Evolutionary conservation across 1,140 invertebrate species (phyloP), one percentile per base, ranked within the genome.

Genomic region (Drosophila orena): DNA sequence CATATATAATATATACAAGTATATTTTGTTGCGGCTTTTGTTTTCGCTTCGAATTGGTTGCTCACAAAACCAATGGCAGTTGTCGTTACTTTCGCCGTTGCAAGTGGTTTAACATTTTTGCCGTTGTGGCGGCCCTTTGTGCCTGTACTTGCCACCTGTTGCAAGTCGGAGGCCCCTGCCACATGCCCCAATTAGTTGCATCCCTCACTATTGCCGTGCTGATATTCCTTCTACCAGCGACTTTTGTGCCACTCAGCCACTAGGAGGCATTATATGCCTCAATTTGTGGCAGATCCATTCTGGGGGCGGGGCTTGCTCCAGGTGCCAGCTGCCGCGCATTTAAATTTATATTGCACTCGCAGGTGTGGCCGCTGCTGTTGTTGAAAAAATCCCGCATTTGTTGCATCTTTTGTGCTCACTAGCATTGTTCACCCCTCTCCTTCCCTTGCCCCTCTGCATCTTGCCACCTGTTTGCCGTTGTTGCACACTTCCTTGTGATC

Each of bases 381-480:
- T 57, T n/a, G n/a, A n/a, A n/a, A n/a, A 30, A 57, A 14, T 43
- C 35, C 24, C 14, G 8, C 17, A 35, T 40, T 61, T 58, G 53
- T 34, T 22, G 59, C 59, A 22, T 40, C 37, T 61, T 30, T 59
- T 62, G 54, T 62, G 59, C 60, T 43, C 38, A 62, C 59, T 62
- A 62, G 59, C 59, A 62, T 37, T 47, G 58, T 43, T 43, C 27
- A n/a, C 38, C 38, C 24, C 14, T 27, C 47, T 11, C 47, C 20
- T 44, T 15, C 47, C 20, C 34, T 14, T 27, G 27, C 17, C 34
- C 20, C 17, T 17, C 17, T 17, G 1, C 17, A 17, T 17, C 17
- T 17, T 17, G 17, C 17, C 17, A 17, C 17, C n/a, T 24, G 11
- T 27, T 30, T 61, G 6, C 8, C 15, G 37, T 34, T 17, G 17